A percentile compares a stretch with the other conserved stretches of the same genome.
Evolutionary conservation across 2,797 vertebrate species (phyloP).

Genomic region (Bryconaethiops microstoma): DNA sequence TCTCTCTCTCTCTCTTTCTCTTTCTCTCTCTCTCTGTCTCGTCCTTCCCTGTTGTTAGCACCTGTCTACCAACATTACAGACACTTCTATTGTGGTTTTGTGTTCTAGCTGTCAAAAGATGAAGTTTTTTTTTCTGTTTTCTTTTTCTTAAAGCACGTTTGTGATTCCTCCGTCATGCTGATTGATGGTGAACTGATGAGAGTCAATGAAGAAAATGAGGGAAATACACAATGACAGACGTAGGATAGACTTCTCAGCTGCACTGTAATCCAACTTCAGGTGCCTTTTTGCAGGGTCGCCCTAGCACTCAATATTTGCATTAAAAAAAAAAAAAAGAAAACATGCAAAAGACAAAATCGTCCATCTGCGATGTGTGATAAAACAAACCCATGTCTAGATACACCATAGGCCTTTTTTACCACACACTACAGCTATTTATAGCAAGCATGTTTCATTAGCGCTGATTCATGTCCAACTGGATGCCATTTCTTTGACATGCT

Average conservation of each 20-base stretch:
- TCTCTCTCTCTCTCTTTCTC: constrained; percentile 25
- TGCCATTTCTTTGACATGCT: constrained; percentile 47
- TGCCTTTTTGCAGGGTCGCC: constrained; percentile 28
- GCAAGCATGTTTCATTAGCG: constrained; percentile 44
- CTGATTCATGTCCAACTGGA: constrained; percentile 28
- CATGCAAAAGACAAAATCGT: constrained; percentile 35
- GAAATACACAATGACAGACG: constrained; percentile 43
- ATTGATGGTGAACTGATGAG: constrained; percentile 13
- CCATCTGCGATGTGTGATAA: constrained; percentile 28
- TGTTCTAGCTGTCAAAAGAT: constrained; percentile 31
- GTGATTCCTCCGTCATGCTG: constrained; percentile 9
- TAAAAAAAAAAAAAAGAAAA: constrained; percentile 28
- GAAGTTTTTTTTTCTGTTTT: not conserved
- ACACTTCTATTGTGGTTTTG: constrained; percentile 15
- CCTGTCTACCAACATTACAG: constrained; percentile 24
- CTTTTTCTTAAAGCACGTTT: not conserved
- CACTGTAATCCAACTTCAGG: constrained; percentile 17
- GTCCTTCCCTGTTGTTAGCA: constrained; percentile 11
- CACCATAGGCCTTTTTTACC: constrained; percentile 11
- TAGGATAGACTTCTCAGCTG: not conserved
- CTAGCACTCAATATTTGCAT: constrained; percentile 30
- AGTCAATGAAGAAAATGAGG: not conserved
- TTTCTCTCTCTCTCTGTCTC: constrained; percentile 10
- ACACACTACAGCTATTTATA: constrained; percentile 49
- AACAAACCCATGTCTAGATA: constrained; percentile 19